Evolutionary conservation across 2,888 invertebrate species (phyloP).

Genomic region (Pyralis farinalis): DNA sequence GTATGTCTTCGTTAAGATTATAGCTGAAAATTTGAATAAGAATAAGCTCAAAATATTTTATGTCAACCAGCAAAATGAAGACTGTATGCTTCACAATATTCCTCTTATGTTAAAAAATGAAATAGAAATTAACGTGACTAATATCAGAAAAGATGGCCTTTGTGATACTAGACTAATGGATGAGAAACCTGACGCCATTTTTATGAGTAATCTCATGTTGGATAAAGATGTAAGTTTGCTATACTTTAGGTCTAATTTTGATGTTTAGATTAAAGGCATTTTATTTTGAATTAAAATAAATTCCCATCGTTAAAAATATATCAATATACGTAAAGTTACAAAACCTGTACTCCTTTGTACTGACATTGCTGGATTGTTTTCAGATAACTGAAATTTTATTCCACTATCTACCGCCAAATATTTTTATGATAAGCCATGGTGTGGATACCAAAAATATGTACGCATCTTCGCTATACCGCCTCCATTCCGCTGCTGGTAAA

Average conservation of each 20-base stretch:
- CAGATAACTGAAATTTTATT: conserved; percentile 17
- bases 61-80: too few species aligned
- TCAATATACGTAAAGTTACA: too few species aligned
- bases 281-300: too few species aligned
- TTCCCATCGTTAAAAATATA: too few species aligned
- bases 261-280: too few species aligned
- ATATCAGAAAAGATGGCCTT: conserved; percentile 7
- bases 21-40: conserved; percentile 21
- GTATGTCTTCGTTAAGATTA: conserved; percentile 20
- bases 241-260: too few species aligned
- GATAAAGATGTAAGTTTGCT: conserved; percentile 11
- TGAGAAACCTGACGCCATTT: conserved; percentile 9
- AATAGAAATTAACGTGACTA: conserved; percentile 2
- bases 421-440: conserved; percentile 61
- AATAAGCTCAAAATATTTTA: conserved; percentile 15
- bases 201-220: conserved; percentile 12
- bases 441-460: conserved; percentile 28
- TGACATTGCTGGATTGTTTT: too few species aligned
- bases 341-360: too few species aligned
- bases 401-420: conserved; percentile 38
- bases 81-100: too few species aligned
- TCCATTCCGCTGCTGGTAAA: conserved; percentile 14
- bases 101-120: neutral
- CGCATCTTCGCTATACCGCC: conserved; percentile 15
- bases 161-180: neutral